Percentiles rank a stretch among this genome's conserved stretches.
Conservation (phyloP, 2,797 vertebrate species). For the Rhabdophis nuchalis region DNA sequence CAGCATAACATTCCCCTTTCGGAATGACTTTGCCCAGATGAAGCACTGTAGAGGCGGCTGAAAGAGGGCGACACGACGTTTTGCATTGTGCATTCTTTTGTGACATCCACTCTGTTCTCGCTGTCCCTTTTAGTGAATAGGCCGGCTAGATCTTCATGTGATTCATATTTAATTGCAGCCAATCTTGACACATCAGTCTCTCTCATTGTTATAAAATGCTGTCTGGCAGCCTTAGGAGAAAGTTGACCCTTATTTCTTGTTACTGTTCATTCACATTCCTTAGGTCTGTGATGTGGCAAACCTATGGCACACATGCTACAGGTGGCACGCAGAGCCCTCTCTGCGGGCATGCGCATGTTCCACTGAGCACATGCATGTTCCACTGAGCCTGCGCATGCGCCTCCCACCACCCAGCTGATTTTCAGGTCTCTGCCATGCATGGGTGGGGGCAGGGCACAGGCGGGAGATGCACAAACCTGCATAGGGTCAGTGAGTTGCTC, state of each 20-base stretch:
- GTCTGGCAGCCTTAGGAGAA: background rate
- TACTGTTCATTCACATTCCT: background rate
- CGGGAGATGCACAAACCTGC: too few relatives aligned
- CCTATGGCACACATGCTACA: too few relatives aligned
- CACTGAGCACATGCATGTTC: too few relatives aligned
- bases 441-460: too few relatives aligned
- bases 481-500: too few relatives aligned
- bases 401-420: too few relatives aligned
- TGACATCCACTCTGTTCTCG: background rate
- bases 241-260: background rate
- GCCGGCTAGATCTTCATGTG: background rate
- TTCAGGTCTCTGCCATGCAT: too few relatives aligned
- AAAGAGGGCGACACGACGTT: background rate
- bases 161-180: background rate
- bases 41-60: background rate
- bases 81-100: background rate
- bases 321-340: too few relatives aligned
- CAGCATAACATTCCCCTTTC: background rate
- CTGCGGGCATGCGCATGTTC: too few relatives aligned
- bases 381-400: too few relatives aligned
- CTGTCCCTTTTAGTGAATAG: background rate
- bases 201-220: background rate
- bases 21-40: background rate
- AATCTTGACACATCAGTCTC: background rate
- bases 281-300: background rate